phyloP scores from a whole-genome alignment of 2,888 invertebrate genomes.

The Dicyrtoma fusca region DNA sequence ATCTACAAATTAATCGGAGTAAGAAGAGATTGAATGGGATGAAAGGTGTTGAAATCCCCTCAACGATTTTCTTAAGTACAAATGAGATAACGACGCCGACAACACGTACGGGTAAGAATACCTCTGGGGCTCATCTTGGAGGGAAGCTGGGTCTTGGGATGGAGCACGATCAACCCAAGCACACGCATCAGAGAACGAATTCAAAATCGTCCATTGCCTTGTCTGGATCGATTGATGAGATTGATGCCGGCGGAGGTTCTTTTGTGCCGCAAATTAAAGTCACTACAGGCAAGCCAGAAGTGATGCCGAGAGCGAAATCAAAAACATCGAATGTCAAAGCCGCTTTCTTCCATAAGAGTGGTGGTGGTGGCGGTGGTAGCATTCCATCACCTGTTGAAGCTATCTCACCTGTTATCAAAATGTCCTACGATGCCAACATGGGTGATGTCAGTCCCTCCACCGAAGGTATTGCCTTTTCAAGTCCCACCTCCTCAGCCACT shows the following conservation, averaged over 20 bases:
- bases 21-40: conserved; percentile 47
- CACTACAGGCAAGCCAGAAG: conserved; percentile 46
- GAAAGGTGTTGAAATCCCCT: conserved; percentile 42
- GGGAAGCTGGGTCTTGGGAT: not conserved
- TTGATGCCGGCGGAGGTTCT: conserved; percentile 42
- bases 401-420: conserved; percentile 53
- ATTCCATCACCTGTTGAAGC: conserved; percentile 47
- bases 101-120: conserved; percentile 37
- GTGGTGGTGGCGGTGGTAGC: not conserved
- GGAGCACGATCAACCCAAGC: not conserved
- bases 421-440: conserved; percentile 46
- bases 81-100: conserved; percentile 49
- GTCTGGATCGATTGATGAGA: conserved; percentile 48
- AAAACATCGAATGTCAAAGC: conserved; percentile 46
- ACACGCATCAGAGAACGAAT: conserved; percentile 5
- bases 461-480: not conserved
- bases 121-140: conserved; percentile 41
- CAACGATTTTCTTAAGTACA: conserved; percentile 44
- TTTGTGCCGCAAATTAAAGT: conserved; percentile 45
- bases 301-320: conserved; percentile 50
- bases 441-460: conserved; percentile 24
- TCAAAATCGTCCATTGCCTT: conserved; percentile 35
- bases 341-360: conserved; percentile 5
- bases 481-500: conserved; percentile 35
- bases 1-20: conserved; percentile 47